A percentile compares a stretch with the other conserved stretches of the same genome.
Evolutionary conservation across 2,888 invertebrate species (phyloP).

Genomic region (Lymantria dispar): DNA sequence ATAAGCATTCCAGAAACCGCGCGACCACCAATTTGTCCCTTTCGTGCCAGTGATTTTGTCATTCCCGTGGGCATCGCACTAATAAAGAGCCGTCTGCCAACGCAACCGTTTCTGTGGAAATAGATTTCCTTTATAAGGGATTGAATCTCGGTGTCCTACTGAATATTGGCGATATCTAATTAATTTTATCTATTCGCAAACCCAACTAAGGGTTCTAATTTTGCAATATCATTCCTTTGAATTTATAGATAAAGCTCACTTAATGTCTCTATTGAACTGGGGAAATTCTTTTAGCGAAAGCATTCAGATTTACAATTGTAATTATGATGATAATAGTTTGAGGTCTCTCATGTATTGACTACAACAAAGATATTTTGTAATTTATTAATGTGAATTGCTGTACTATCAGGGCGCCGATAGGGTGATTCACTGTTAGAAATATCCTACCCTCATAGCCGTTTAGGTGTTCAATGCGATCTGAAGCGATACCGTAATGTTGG

Average conservation of each 20-base stretch:
- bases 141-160: constrained; percentile 32
- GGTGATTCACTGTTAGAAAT: constrained; percentile 51
- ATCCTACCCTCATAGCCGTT: constrained; percentile 53
- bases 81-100: constrained; percentile 44
- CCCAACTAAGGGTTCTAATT: constrained; percentile 28
- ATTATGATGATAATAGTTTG: constrained; percentile 15
- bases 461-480: constrained; percentile 54
- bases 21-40: constrained; percentile 69
- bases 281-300: constrained; percentile 12
- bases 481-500: constrained; percentile 40
- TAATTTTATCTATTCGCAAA: constrained; percentile 35
- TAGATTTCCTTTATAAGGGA: constrained; percentile 44
- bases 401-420: constrained; percentile 28
- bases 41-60: constrained; percentile 63
- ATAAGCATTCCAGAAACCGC: constrained; percentile 57
- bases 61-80: constrained; percentile 48
- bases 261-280: constrained; percentile 22
- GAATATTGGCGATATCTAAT: constrained; percentile 43
- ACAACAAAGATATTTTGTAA: constrained; percentile 8
- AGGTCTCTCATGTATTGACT: constrained; percentile 11
- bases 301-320: constrained; percentile 2
- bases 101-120: constrained; percentile 40
- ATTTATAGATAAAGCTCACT: constrained; percentile 27
- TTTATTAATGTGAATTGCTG: not conserved
- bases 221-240: constrained; percentile 32